A percentile compares a stretch with the other conserved stretches of the same genome.
Evolutionary conservation across 1,140 invertebrate species (phyloP).

Genomic region (Diplogasteroides magnus): DNA sequence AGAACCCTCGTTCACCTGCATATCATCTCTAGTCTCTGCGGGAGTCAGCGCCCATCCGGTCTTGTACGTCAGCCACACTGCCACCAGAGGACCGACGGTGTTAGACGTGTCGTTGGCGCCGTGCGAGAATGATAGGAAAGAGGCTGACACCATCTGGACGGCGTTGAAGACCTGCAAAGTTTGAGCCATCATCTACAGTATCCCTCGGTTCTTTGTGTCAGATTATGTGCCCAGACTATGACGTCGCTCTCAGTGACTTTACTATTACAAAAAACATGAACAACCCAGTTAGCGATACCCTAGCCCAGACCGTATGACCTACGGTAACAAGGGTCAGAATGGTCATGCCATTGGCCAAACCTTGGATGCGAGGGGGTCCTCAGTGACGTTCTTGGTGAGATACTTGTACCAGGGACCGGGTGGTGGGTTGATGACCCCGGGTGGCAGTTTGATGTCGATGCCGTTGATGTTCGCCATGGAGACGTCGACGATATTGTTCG

Average conservation of each 20-base stretch:
- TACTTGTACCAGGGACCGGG: conserved; percentile 26
- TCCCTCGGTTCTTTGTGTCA: no score
- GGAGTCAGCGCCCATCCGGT: conserved; percentile 23
- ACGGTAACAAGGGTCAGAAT: no score
- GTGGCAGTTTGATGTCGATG: background rate
- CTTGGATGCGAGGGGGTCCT: conserved; percentile 23
- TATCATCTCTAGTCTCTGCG: conserved; percentile 25
- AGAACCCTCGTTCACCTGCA: conserved; percentile 14
- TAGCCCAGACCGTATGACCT: no score
- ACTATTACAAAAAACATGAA: no score
- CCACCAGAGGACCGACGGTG: conserved; percentile 23
- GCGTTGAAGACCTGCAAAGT: conserved; percentile 22
- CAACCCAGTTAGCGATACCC: no score
- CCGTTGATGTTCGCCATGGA: background rate
- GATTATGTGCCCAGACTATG: no score
- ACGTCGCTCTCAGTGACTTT: no score
- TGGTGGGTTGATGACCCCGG: background rate
- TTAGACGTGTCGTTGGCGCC: conserved; percentile 32
- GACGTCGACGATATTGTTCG: background rate
- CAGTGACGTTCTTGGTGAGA: conserved; percentile 18
- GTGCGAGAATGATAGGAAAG: conserved; percentile 26
- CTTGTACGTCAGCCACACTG: conserved; percentile 20
- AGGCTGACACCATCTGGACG: conserved; percentile 31
- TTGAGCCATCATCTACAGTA: no score
- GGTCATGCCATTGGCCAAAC: no score